A percentile compares a stretch with the other conserved stretches of the same genome.
Conservation (phyloP, 2,888 invertebrate genomes). For the Toxonevra muliebris region DNA sequence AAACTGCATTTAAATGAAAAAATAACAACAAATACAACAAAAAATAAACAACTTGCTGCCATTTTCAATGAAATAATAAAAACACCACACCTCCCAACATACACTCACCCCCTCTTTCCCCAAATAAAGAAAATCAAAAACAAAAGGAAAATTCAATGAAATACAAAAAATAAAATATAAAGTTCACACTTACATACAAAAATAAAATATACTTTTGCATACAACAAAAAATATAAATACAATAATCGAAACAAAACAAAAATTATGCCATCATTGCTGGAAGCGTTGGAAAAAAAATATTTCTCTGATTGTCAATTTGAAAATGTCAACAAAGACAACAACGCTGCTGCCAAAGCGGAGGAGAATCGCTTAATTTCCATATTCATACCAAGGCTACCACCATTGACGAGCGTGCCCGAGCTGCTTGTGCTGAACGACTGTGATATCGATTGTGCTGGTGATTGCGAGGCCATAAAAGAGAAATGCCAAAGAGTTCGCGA, state of each 20-base stretch:
- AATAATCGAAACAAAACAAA: not conserved
- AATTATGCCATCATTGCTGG: constrained; percentile 85
- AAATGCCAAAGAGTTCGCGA: constrained; percentile 92
- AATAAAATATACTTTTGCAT: constrained; percentile 20
- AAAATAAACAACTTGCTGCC: too few relatives aligned
- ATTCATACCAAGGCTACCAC: constrained; percentile 85
- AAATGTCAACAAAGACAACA: constrained; percentile 30
- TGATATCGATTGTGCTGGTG: constrained; percentile 89
- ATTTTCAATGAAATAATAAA: too few relatives aligned
- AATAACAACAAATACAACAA: too few relatives aligned
- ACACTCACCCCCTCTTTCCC: too few relatives aligned
- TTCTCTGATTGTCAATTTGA: constrained; percentile 65
- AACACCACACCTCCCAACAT: too few relatives aligned
- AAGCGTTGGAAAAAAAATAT: constrained; percentile 90
- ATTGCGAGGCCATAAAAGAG: constrained; percentile 79
- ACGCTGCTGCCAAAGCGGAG: constrained; percentile 66
- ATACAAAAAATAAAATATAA: constrained; percentile 11
- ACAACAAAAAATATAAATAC: too few relatives aligned
- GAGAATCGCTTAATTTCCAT: constrained; percentile 74
- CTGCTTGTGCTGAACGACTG: constrained; percentile 89
- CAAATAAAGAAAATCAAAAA: too few relatives aligned
- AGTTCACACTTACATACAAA: not conserved
- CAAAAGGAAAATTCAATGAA: too few relatives aligned
- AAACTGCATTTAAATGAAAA: too few relatives aligned
- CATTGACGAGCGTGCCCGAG: constrained; percentile 79